Base-by-base conservation (phyloP, 1,140 invertebrate genomes). In the Procambarus clarkii region DNA sequence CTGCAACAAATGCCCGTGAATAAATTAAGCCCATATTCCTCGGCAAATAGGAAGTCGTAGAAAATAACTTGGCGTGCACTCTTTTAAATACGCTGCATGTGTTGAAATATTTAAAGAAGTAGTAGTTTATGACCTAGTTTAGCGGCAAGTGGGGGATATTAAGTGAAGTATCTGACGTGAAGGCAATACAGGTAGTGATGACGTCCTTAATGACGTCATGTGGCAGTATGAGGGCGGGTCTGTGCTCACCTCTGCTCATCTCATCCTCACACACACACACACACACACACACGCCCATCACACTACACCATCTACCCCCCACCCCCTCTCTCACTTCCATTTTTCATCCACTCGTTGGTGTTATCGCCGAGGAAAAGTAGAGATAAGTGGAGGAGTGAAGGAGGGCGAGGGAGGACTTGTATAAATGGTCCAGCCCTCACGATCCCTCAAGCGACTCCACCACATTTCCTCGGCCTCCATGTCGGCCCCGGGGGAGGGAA, bases 141-240 rank as follows among this genome's bases (percentile, higher is more conserved):
- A 15, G 60, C 3, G 9, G 15, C 4, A 64, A 64, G 4, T 18
- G 60, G 13, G 13, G 13, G 15, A 21, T n/a, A 18, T 64, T 64
- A 64, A 64, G 4, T 64, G 60, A 64, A 64, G 60, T 15, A 18
- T 21, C 9, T 64, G 60, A 15, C n/a, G 48, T 8, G 24, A 48
- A 48, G 48, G 9, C 5, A 79, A 48, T 11, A 15, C 3, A 79
- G 5, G 45, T 48, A 48, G 48, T 78, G 21, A 48, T 77, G 85
- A 86, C 71, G 76, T 77, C 50, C n/a, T 48, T 78, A 3, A 79
- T 79, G 77, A 79, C 76, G 78, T 60, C 86, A 79, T 76, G 48
- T 44, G 76, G 86, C 45, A 60, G n/a, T 54, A 78, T 87, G 74
- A 87, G 85, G 71, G 74, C 34, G 74, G 74, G 74, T 60, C 77